Base-by-base conservation (phyloP, 2,113 vertebrate genomes). In the Ptyas mucosa region DNA sequence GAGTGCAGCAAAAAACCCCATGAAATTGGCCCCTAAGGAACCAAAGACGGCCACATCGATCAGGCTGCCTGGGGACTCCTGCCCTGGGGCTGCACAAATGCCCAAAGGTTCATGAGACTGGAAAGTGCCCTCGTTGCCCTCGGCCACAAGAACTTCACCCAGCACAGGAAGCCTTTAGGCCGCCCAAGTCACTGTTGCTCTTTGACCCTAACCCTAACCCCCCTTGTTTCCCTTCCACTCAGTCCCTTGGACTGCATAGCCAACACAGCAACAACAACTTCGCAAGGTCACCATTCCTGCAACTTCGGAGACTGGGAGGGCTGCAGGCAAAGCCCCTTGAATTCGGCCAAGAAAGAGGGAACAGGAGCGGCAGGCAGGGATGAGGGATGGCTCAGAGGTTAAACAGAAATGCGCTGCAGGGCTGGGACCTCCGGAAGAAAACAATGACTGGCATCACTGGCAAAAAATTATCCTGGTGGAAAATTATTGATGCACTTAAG, bases 91-190 rank as follows among this genome's bases (percentile, higher is more conserved):
- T 91, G 39, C 39, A 3, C 9, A 18, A 9, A 52, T 10, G 3
- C 52, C 86, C 11, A n/a, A 49, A 10, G 9, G 0, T 0, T 0
- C 58, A 10, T 85, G 0, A 14, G n/a, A 89, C 24, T 1, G 58
- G 15, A 10, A 90, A 21, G 87, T 0, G 9, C 26, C 1, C 26
- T 3, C n/a, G 34, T 39, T 52, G 18, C 61, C 11, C 18, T 3
- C 12, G 61, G 49, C 39, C 0, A 29, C 26, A 43, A 58, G 46
- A 61, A 49, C 46, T 58, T 61, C 88, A 39, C 0, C 21, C 1
- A 9, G 0, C 34, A 53, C 1, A 24, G 57, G 57, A 53, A 0
- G 11, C 61, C 61, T 5, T n/a, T 69, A 69, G 61, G 61, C 58
- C 4, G 3, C 58, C 61, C 61, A 29, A 10, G 8, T 61, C 57